Evolutionary conservation across 2,113 vertebrate genomes (phyloP), one percentile per base, ranked within the genome.

Genomic region (Caranx ignobilis): DNA sequence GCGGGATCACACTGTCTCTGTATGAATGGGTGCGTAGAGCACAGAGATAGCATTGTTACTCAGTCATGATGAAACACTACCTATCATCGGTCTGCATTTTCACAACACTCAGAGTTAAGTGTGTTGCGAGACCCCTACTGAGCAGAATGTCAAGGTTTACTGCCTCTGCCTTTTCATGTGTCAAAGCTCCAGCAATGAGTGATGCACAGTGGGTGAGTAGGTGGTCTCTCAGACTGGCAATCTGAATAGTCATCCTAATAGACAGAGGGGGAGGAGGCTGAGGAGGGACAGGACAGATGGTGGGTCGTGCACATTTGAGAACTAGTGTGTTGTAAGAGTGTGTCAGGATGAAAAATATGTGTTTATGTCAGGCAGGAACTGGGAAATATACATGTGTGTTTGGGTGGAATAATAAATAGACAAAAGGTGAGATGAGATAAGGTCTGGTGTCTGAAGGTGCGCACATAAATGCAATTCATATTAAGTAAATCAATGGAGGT

Each of bases 361-460:
- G 89, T 89, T 91, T 88, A 75, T 71, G 70, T 39, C 61, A 74
- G 37, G 64, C 34, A 86, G 88, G 91, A 86, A 91, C 82, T 65
- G 26, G 69, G 61, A 81, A 87, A 45, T 43, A 57, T 19, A 82
- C 80, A 76, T 55, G 6, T 76, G 82, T 65, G 21, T 79, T 76
- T 75, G 73, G 56, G 26, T 43, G 21, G 78, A 80, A 70, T 75
- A 84, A 71, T 77, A 79, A 88, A 82, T 12, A 69, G 56, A 63
- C 11, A 35, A 67, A 59, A 76, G 50, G 50, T 76, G 74, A 81
- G 50, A 50, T 66, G 19, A 47, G 65, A 50, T 18, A 18, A 66
- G 9, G 59, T 65, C 55, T 73, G 52, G 18, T 39, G 56, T 60
- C 34, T 68, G 8, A 73, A 61, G 45, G 70, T 26, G 3, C 47